Evolutionary conservation across 1,140 invertebrate genomes (phyloP).

Genomic region (Orussus abietinus): DNA sequence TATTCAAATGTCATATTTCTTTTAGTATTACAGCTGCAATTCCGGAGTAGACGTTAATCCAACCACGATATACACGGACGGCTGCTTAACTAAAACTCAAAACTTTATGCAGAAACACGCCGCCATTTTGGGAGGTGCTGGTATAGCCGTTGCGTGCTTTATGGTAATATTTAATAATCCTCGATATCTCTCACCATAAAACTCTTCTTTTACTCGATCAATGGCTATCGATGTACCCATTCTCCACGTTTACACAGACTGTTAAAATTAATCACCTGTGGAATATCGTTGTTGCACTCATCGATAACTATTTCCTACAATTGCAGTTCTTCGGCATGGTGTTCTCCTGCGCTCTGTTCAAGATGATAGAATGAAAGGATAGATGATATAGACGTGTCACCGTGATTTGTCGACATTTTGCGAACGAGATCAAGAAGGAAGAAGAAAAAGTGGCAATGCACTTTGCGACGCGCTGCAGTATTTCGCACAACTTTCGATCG

Average conservation of each 20-base stretch:
- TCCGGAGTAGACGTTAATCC: slow-evolving; percentile 53
- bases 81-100: slow-evolving; percentile 68
- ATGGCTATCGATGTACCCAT: not conserved
- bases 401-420: no score
- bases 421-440: no score
- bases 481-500: no score
- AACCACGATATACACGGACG: slow-evolving; percentile 65
- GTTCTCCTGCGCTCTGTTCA: slow-evolving; percentile 69
- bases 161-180: no score
- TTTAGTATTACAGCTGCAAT: slow-evolving; percentile 63
- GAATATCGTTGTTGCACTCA: no score
- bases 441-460: no score
- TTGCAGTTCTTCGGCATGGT: slow-evolving; percentile 68
- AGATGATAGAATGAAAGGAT: slow-evolving; percentile 64
- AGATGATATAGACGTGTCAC: no score
- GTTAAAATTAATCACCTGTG: slow-evolving; percentile 4
- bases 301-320: no score
- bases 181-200: no score
- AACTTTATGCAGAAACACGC: slow-evolving; percentile 74
- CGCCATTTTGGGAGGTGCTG: slow-evolving; percentile 73
- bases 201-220: not conserved
- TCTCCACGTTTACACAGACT: not conserved
- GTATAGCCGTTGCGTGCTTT: slow-evolving; percentile 74
- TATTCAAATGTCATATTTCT: slow-evolving; percentile 23
- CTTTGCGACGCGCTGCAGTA: no score